phyloP scores from a whole-genome alignment of 2,888 invertebrate genomes.

The Ichneumoninae sp. region DNA sequence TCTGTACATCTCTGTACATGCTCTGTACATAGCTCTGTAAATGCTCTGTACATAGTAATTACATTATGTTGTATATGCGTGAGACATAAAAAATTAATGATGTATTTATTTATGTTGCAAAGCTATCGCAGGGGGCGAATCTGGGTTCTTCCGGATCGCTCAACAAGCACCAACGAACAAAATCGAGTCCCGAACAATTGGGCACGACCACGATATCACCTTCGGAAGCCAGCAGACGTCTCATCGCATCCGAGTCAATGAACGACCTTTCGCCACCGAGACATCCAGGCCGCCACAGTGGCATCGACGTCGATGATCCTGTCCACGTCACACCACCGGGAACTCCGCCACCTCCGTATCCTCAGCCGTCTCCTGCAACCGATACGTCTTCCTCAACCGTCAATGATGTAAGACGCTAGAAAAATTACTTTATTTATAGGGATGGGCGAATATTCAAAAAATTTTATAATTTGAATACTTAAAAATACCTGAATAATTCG shows the following conservation, averaged over 20 bases:
- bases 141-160: constrained; percentile 77
- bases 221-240: constrained; percentile 84
- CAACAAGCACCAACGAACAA: constrained; percentile 88
- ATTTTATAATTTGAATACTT: too few species aligned
- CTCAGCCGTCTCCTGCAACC: constrained; percentile 83
- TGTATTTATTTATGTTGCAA: constrained; percentile 22
- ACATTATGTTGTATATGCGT: not conserved
- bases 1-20: not conserved
- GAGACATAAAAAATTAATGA: constrained; percentile 3
- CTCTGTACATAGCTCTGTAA: not conserved
- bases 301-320: constrained; percentile 84
- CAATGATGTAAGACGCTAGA: constrained; percentile 75
- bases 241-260: constrained; percentile 88
- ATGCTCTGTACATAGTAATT: constrained; percentile 7
- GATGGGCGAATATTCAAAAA: too few species aligned
- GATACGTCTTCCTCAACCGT: constrained; percentile 76
- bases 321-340: constrained; percentile 88
- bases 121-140: constrained; percentile 82
- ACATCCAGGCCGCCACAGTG: constrained; percentile 71
- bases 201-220: constrained; percentile 81
- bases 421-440: not conserved
- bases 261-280: constrained; percentile 85
- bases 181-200: constrained; percentile 88
- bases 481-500: too few species aligned
- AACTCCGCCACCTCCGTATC: constrained; percentile 95